A percentile compares a stretch with the other conserved stretches of the same genome.
Evolutionary conservation across 2,888 invertebrate genomes (phyloP).

Genomic region (Drosophila trichaetosa): DNA sequence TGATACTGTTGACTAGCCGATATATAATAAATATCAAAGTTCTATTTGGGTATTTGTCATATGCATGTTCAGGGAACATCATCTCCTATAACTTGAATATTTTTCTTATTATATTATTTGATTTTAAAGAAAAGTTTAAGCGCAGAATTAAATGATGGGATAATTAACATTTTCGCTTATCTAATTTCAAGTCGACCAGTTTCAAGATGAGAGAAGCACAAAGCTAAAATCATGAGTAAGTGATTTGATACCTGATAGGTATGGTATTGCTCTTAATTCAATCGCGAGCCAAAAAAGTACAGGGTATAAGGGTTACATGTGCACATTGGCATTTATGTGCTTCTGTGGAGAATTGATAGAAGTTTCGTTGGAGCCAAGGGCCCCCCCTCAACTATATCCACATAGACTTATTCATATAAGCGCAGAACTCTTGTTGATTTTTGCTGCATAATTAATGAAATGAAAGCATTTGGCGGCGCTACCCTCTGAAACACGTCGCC

Average conservation of each 20-base stretch:
- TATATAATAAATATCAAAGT: neutral
- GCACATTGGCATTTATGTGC: neutral
- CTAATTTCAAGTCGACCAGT: neutral
- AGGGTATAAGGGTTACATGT: neutral
- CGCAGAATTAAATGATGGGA: neutral
- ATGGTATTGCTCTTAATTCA: neutral
- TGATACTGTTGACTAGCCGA: neutral
- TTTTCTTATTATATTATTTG: neutral
- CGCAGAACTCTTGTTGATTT: constrained; percentile 52
- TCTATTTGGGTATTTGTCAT: neutral
- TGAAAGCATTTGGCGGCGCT: constrained; percentile 48
- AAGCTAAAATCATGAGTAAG: neutral
- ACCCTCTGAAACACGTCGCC: neutral
- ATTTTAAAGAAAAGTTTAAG: neutral
- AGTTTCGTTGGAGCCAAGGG: constrained; percentile 11
- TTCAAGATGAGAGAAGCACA: neutral
- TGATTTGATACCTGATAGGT: neutral
- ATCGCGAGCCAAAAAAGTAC: neutral
- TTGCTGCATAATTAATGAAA: constrained; percentile 72
- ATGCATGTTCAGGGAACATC: neutral
- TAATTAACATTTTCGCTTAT: neutral
- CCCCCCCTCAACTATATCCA: neutral
- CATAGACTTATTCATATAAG: constrained; percentile 6
- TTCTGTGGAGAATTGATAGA: constrained; percentile 18
- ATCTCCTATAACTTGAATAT: neutral